phyloP scores from a whole-genome alignment of 2,888 invertebrate genomes.

The Mamestra brassicae region DNA sequence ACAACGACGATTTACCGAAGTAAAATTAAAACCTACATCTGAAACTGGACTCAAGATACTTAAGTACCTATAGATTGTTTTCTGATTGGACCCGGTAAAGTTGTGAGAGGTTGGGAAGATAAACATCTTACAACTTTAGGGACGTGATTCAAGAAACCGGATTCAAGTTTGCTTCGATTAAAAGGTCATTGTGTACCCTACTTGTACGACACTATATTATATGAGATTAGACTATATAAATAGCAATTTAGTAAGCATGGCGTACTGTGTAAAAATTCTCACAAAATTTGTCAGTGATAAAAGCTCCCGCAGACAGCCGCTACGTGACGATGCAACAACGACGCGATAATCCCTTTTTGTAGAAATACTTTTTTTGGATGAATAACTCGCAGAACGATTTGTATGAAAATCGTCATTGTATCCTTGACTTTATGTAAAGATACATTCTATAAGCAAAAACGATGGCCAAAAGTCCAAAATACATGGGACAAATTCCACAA shows the following conservation, averaged over 20 bases:
- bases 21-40: not conserved
- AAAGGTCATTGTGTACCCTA: not conserved
- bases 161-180: constrained; percentile 10
- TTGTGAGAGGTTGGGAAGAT: constrained; percentile 6
- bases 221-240: not conserved
- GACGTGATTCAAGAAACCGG: constrained; percentile 22
- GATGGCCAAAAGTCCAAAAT: no score
- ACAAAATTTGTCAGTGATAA: not conserved
- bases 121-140: constrained; percentile 23
- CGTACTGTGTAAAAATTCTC: not conserved
- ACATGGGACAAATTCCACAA: no score
- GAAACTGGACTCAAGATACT: constrained; percentile 11
- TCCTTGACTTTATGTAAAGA: no score
- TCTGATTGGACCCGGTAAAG: constrained; percentile 7
- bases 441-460: no score
- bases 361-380: not conserved
- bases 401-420: no score
- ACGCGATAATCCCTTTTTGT: not conserved
- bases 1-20: constrained; percentile 8
- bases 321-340: not conserved
- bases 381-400: no score
- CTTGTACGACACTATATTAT: not conserved
- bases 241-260: constrained; percentile 9
- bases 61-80: constrained; percentile 11
- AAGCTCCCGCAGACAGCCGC: not conserved